phyloP scores from a whole-genome alignment of 2,888 invertebrate genomes.

The Callyntrura guangdongensis region DNA sequence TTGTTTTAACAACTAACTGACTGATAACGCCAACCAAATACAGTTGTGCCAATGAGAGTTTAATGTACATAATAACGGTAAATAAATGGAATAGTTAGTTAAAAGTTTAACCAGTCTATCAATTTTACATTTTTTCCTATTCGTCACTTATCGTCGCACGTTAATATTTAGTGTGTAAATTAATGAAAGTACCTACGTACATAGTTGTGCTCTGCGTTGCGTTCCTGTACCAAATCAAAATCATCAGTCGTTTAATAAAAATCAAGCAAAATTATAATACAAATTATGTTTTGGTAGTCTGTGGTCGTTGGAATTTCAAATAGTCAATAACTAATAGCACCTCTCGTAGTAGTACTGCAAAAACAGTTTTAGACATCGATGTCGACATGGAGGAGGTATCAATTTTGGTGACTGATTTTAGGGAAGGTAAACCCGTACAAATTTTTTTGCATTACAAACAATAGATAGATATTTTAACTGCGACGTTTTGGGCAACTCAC shows the following conservation, averaged over 20 bases:
- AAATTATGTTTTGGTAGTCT: not conserved
- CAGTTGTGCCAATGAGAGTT: not conserved
- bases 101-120: not conserved
- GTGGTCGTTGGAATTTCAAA: not conserved
- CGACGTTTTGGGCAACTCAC: too few relatives aligned
- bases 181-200: too few relatives aligned
- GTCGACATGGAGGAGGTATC: conserved; percentile 25
- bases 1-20: conserved; percentile 2
- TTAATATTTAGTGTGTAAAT: too few relatives aligned
- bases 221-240: too few relatives aligned
- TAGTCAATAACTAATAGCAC: not conserved
- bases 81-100: not conserved
- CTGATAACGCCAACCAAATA: not conserved
- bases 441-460: not conserved
- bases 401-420: conserved; percentile 45
- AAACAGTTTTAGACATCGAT: not conserved
- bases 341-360: too few relatives aligned
- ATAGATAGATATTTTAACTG: too few relatives aligned
- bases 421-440: conserved; percentile 36
- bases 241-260: too few relatives aligned
- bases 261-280: too few relatives aligned
- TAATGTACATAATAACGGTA: not conserved
- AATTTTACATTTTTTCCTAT: not conserved
- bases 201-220: too few relatives aligned
- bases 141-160: not conserved